Conservation (phyloP, 2,888 invertebrate genomes). For the Synanthedon formicaeformis region DNA sequence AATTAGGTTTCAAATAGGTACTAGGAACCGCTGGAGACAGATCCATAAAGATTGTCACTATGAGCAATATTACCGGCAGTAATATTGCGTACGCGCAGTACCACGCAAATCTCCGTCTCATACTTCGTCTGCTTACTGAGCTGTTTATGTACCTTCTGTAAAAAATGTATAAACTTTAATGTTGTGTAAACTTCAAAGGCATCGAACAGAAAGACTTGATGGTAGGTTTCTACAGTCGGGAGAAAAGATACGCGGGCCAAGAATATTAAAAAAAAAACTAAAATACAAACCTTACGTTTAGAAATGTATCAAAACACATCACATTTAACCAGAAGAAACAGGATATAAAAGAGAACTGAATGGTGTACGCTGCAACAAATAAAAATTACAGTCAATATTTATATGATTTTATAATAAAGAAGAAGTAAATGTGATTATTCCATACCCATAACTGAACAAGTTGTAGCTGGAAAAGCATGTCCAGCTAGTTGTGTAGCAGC, state of each 20-base stretch:
- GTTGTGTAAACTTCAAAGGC: neutral
- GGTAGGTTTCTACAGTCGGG: no score
- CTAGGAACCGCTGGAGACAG: conserved; percentile 71
- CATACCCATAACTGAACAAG: conserved; percentile 61
- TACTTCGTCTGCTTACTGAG: conserved; percentile 48
- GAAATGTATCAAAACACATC: conserved; percentile 75
- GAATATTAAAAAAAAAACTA: neutral
- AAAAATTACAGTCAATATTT: conserved; percentile 3
- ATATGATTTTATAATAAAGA: neutral
- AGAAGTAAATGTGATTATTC: neutral
- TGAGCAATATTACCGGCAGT: conserved; percentile 60
- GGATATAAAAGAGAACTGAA: conserved; percentile 75
- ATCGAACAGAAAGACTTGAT: no score
- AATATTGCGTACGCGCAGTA: conserved; percentile 72
- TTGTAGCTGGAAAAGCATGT: conserved; percentile 47
- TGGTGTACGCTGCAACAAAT: conserved; percentile 71
- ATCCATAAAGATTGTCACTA: conserved; percentile 71
- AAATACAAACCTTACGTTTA: conserved; percentile 62
- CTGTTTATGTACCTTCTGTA: conserved; percentile 48
- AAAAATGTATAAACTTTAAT: neutral
- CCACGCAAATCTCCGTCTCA: conserved; percentile 64
- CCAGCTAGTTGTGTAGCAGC: conserved; percentile 68
- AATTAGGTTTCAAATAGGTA: conserved; percentile 70
- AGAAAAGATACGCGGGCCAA: neutral
- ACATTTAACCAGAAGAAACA: conserved; percentile 78